A percentile compares a stretch with the other conserved stretches of the same genome.
These are phyloP conservation scores for Melolontha melolontha DNA, from an alignment of 2,888 invertebrate species.

Conservation along the genomic window DNA sequence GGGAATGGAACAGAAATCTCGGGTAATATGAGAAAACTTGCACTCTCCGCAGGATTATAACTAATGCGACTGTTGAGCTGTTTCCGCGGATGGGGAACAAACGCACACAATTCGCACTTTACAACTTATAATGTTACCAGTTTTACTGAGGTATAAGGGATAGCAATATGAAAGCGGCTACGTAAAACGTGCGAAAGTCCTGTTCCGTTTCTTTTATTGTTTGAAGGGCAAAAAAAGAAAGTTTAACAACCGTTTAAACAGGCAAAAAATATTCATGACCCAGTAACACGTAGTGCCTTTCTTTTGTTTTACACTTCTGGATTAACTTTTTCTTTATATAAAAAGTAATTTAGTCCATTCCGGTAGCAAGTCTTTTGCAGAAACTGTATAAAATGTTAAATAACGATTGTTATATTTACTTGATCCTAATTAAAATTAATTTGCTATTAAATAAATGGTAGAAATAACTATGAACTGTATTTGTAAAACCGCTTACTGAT, in stretches of 20 bases:
- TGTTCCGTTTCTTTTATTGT: slow-evolving; percentile 29
- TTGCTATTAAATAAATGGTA: no score
- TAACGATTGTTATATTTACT: neutral
- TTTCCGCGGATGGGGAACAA: neutral
- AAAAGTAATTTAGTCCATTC: slow-evolving; percentile 16
- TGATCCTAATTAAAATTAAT: no score
- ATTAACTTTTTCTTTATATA: slow-evolving; percentile 22
- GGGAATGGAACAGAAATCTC: slow-evolving; percentile 15
- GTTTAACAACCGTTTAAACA: slow-evolving; percentile 28
- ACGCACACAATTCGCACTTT: slow-evolving; percentile 13
- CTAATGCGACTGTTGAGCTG: slow-evolving; percentile 24
- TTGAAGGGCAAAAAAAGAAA: slow-evolving; percentile 3
- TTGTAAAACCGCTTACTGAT: no score
- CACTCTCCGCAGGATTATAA: slow-evolving; percentile 36
- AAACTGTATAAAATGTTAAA: slow-evolving; percentile 3
- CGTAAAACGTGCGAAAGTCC: neutral
- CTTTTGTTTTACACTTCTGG: slow-evolving; percentile 20
- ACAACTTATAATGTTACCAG: slow-evolving; percentile 17
- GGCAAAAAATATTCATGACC: slow-evolving; percentile 23
- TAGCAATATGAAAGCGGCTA: neutral
- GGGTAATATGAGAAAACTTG: slow-evolving; percentile 42
- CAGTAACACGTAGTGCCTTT: slow-evolving; percentile 22
- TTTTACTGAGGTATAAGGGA: neutral
- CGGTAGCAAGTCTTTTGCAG: neutral
- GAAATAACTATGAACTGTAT: no score